Conservation (phyloP, 2,797 vertebrate genomes). For the Falco biarmicus region DNA sequence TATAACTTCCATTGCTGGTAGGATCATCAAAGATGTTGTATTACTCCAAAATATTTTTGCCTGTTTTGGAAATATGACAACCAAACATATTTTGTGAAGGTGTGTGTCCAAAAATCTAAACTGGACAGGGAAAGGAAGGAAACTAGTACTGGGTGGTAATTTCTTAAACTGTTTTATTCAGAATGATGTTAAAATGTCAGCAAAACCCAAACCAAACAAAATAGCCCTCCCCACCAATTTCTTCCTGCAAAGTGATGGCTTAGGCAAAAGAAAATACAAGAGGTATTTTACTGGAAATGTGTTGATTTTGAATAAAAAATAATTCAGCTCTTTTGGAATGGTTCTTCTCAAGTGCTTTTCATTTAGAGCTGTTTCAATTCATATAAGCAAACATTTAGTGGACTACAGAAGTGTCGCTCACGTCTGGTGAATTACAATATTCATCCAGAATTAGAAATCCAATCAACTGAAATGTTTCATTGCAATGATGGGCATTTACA, state of each 20-base stretch:
- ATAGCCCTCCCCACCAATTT: not conserved
- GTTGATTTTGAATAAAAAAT: not conserved
- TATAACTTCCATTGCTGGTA: not conserved
- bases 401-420: not conserved
- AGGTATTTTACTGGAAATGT: not conserved
- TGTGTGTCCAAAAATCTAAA: not conserved
- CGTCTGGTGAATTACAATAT: not conserved
- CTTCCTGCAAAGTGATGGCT: not conserved
- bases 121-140: not conserved
- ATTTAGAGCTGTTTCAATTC: not conserved
- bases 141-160: not conserved
- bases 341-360: not conserved
- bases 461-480: not conserved
- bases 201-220: not conserved
- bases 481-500: not conserved
- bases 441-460: not conserved
- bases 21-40: not conserved
- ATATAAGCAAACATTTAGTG: not conserved
- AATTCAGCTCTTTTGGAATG: not conserved
- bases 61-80: not conserved
- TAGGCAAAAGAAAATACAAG: not conserved
- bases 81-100: not conserved
- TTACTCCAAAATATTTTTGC: not conserved
- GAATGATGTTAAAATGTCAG: not conserved
- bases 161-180: not conserved